Evolutionary conservation across 2,797 vertebrate genomes (phyloP).

Genomic region (Mormyrus proboscirostris): DNA sequence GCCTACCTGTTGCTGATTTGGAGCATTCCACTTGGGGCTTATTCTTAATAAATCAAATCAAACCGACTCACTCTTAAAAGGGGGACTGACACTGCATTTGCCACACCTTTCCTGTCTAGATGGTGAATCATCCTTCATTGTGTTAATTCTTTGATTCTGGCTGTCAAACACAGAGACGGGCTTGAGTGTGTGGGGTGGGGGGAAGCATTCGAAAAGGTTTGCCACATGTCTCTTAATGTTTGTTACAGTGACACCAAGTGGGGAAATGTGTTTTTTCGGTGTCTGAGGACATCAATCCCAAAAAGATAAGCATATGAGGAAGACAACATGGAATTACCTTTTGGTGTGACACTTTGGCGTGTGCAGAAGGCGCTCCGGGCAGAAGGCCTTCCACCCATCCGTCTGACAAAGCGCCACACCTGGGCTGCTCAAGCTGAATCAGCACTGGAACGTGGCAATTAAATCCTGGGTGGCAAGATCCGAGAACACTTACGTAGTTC

Average conservation of each 20-base stretch:
- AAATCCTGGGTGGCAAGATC: background rate
- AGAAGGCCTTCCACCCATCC: background rate
- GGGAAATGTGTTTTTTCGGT: background rate
- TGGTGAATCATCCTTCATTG: background rate
- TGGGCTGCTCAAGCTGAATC: background rate
- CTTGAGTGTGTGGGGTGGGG: background rate
- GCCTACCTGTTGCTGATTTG: background rate
- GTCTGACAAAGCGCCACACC: background rate
- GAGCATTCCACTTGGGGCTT: background rate
- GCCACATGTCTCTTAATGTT: background rate
- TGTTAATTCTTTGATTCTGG: background rate
- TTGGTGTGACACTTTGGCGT: background rate
- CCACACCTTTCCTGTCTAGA: background rate
- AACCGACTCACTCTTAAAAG: background rate
- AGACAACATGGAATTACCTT: background rate
- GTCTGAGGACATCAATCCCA: background rate
- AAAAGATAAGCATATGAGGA: background rate
- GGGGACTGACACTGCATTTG: background rate
- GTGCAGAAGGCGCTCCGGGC: background rate
- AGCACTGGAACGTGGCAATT: background rate
- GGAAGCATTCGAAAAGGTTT: background rate
- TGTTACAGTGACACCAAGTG: slow-evolving; percentile 17
- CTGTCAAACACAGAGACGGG: background rate
- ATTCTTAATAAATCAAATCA: background rate
- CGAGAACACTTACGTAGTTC: background rate